phyloP scores from a whole-genome alignment of 2,797 vertebrate genomes.

The Acridotheres tristis region DNA sequence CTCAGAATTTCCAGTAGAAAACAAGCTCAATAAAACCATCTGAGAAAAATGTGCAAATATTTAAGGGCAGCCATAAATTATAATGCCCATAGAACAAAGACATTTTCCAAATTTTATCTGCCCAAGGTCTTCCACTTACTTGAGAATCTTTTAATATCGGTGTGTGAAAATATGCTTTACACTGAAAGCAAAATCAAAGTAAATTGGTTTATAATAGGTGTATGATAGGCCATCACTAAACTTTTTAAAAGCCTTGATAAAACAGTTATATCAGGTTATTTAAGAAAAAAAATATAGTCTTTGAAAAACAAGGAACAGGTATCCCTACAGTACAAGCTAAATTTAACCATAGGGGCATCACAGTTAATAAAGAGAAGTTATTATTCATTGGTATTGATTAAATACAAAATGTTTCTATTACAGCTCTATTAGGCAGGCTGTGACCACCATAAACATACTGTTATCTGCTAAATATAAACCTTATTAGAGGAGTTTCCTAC shows the following conservation, averaged over 20 bases:
- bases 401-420: conserved; percentile 25
- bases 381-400: conserved; percentile 57
- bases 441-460: conserved; percentile 9
- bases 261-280: not conserved
- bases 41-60: not conserved
- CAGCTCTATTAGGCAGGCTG: conserved; percentile 37
- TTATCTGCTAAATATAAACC: conserved; percentile 55
- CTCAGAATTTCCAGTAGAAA: not conserved
- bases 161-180: not conserved
- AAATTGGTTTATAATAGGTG: not conserved
- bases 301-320: not conserved
- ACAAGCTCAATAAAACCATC: not conserved
- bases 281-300: not conserved
- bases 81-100: not conserved
- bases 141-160: not conserved
- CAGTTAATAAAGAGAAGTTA: conserved; percentile 36
- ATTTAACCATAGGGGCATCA: not conserved
- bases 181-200: not conserved
- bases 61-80: not conserved
- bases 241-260: not conserved
- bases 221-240: not conserved
- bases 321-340: not conserved
- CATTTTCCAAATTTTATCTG: not conserved
- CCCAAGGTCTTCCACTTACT: not conserved
- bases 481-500: conserved; percentile 32